Percentiles rank a stretch among this genome's conserved stretches.
Evolutionary conservation across 1,140 invertebrate species (phyloP).

Genomic region (Zelostemma sp.): DNA sequence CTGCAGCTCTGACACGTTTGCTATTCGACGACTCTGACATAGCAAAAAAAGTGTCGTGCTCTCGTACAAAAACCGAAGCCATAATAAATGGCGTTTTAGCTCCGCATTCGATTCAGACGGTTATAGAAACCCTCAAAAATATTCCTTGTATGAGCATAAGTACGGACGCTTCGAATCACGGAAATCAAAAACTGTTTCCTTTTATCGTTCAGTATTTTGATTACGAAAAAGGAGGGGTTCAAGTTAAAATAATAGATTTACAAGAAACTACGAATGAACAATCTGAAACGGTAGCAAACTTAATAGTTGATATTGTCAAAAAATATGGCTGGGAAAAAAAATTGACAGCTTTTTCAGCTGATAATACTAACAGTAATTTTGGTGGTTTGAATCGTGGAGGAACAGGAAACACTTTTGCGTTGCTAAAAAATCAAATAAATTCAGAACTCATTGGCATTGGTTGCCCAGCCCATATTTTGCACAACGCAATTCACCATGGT

Average conservation of each 20-base stretch:
- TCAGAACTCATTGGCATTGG: constrained; percentile 37
- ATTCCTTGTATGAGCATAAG: constrained; percentile 28
- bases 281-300: constrained; percentile 21
- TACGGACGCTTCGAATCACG: constrained; percentile 46
- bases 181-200: constrained; percentile 44
- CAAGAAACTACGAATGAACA: constrained; percentile 36
- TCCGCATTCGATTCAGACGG: constrained; percentile 22
- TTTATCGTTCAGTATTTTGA: constrained; percentile 44
- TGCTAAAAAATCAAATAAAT: constrained; percentile 37
- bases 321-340: constrained; percentile 33
- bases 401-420: constrained; percentile 39
- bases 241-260: constrained; percentile 42
- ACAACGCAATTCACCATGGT: constrained; percentile 44
- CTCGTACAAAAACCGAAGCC: constrained; percentile 20
- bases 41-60: constrained; percentile 17
- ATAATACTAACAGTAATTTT: constrained; percentile 55
- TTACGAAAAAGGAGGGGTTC: constrained; percentile 28
- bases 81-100: constrained; percentile 40
- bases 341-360: constrained; percentile 49
- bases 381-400: constrained; percentile 40
- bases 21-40: constrained; percentile 29
- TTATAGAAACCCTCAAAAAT: constrained; percentile 25
- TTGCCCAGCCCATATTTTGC: constrained; percentile 48
- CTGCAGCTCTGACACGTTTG: constrained; percentile 20
- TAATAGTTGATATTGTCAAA: not conserved